These are phyloP conservation scores for Thecocarcelia acutangulata DNA, from an alignment of 2,888 invertebrate genomes.

Conservation along the genomic window DNA sequence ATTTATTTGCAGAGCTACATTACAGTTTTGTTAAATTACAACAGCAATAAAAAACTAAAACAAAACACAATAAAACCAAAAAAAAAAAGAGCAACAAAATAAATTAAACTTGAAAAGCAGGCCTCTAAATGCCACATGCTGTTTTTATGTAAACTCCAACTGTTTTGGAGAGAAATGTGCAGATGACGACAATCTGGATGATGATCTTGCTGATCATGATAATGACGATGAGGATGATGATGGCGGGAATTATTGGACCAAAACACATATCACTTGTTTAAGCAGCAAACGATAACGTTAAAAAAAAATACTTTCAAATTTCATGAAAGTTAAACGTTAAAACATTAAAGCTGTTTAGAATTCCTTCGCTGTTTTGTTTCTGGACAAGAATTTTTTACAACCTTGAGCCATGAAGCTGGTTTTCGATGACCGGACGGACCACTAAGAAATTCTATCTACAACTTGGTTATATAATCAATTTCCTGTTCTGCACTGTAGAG, in stretches of 20 bases:
- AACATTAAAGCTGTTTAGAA: constrained; percentile 32
- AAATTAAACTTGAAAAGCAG: constrained; percentile 23
- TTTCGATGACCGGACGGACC: background rate
- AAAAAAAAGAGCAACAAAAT: too few species aligned
- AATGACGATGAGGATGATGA: constrained; percentile 20
- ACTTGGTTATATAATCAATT: constrained; percentile 48
- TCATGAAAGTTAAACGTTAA: constrained; percentile 42
- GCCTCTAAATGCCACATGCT: constrained; percentile 58
- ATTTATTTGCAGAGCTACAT: constrained; percentile 48
- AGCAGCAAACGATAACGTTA: constrained; percentile 11
- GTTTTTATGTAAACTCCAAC: constrained; percentile 62
- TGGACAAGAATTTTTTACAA: constrained; percentile 24
- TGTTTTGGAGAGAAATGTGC: constrained; percentile 30
- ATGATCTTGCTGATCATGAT: constrained; percentile 1
- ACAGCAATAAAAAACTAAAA: constrained; percentile 8
- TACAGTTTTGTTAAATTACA: constrained; percentile 41
- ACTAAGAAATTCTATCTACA: constrained; percentile 19
- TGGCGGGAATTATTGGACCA: constrained; percentile 27
- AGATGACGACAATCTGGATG: background rate
- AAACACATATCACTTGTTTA: constrained; percentile 49
- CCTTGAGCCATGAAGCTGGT: constrained; percentile 55
- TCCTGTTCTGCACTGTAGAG: constrained; percentile 30
- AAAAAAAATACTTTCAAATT: constrained; percentile 55
- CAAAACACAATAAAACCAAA: background rate
- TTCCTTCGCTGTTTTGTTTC: background rate